Evolutionary conservation across 2,113 vertebrate genomes (phyloP), one percentile per base, ranked within the genome.

Genomic region (Orycteropus afer): DNA sequence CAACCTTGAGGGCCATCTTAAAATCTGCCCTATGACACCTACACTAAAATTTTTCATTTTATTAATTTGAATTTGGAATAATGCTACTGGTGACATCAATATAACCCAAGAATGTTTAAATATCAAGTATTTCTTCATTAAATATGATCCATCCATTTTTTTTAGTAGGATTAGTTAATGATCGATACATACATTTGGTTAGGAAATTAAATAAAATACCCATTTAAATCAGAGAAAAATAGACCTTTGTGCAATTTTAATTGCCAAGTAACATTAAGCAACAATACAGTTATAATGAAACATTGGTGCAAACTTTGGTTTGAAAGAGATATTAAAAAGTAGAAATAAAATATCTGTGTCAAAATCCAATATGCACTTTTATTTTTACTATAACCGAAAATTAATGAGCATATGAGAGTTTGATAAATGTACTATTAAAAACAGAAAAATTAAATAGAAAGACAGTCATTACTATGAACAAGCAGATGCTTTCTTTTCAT

Each of bases 401-500:
- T 86, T 96, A 91, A 93, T 94, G 88, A 96, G 45, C 61, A 55
- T 86, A 84, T 92, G 78, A 89, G 23, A 71, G 90, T 97, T 84
- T 86, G 74, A 96, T 23, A 95, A 81, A 90, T 80, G 55, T 40
- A n/a, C 49, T 90, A 91, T 94, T 91, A 95, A n/a, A 96, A 95
- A 25, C 13, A 82, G 22, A 47, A 86, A 95, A 92, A 29, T 22
- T 27, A 51, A 8, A 27, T 1, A 23, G 86, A 93, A 93, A 79
- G 47, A 95, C 23, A 96, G 79, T 51, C 77, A 93, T 93, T 89
- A 86, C 20, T 47, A 15, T 42, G 86, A 97, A 89, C 73, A 87
- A 93, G 95, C 93, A 98, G 97, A 97, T 98, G 95, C 97, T 97
- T 97, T 97, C 82, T 96, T 96, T 96, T 96, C 85, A n/a, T 93